Evolutionary conservation across 2,888 invertebrate genomes (phyloP), one percentile per base, ranked within the genome.

Genomic region (Lordiphosa fenestrarum): DNA sequence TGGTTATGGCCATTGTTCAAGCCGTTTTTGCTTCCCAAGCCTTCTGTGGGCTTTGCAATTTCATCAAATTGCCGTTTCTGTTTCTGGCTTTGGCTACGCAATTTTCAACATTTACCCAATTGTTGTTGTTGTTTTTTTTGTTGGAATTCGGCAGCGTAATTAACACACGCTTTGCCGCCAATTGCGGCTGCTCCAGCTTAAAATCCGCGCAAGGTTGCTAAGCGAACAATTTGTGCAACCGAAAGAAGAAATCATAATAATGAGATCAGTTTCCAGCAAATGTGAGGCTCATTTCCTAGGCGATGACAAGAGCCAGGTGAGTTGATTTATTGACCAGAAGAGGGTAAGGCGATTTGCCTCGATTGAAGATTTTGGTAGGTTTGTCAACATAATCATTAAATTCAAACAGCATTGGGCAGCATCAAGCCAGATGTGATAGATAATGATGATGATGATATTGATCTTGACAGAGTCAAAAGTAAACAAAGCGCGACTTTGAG

Each of bases 191-290:
- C 40, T 48, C 36, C 44, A 44, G 44, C 44, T 44, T 41, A 42
- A 21, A 73, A 61, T 59, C 60, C 69, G 60, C 69, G 59, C 71
- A 81, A 76, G 76, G 76, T 48, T 69, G 39, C 6, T 44, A 44
- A 44, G 33, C 13, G n/a, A n/a, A 25, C 15, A 15, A 70, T 66
- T 73, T 60, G 63, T 30, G 59, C 59, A 61, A 60, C 40, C 47
- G 42, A 25, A 12, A 46, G 59, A 42, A 15, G 48, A 37, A 47
- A 38, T 21, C 19, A 48, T 37, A 48, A 48, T 37, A 37, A 37
- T 21, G 25, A 50, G 21, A 49, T 30, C 10, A 25, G n/a, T 49
- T 2, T 15, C 12, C 25, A 12, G 12, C 15, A 30, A 61, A 53
- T 53, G 64, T 7, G 3, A 30, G 53, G 59, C 42, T 55, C 57